Percentiles rank a stretch among this genome's conserved stretches.
Conservation (phyloP, 1,140 invertebrate genomes). For the Trichonephila clavata region DNA sequence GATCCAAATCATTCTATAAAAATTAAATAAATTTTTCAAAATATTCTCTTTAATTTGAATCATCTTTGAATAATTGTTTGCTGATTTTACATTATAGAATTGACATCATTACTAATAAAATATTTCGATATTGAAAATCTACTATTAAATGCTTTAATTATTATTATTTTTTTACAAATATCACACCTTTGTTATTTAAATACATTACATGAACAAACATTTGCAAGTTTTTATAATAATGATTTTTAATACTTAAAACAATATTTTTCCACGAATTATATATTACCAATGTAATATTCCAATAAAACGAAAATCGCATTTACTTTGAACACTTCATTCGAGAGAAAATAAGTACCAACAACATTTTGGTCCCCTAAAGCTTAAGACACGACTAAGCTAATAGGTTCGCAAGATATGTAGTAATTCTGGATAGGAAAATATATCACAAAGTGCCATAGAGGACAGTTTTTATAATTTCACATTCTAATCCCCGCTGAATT, state of each 20-base stretch:
- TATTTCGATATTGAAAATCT: no score
- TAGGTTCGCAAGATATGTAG: constrained; percentile 66
- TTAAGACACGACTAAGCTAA: constrained; percentile 29
- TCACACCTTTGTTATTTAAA: background rate
- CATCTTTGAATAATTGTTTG: no score
- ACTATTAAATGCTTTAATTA: no score
- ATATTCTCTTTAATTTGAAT: no score
- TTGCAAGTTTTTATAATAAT: no score
- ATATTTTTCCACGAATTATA: no score
- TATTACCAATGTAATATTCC: background rate
- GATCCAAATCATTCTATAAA: no score
- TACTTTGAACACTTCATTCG: background rate
- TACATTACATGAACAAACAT: background rate
- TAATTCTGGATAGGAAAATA: constrained; percentile 22
- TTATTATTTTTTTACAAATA: background rate
- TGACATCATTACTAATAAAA: no score
- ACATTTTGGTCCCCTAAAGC: constrained; percentile 63
- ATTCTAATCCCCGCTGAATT: background rate
- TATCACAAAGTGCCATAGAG: constrained; percentile 2
- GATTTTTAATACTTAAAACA: no score
- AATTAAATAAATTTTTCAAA: no score
- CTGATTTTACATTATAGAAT: no score
- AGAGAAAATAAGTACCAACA: constrained; percentile 24
- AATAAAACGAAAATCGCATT: background rate
- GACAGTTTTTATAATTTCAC: background rate